Conservation (phyloP, 92 coral and sea anemone species). For the Montipora capitata region DNA sequence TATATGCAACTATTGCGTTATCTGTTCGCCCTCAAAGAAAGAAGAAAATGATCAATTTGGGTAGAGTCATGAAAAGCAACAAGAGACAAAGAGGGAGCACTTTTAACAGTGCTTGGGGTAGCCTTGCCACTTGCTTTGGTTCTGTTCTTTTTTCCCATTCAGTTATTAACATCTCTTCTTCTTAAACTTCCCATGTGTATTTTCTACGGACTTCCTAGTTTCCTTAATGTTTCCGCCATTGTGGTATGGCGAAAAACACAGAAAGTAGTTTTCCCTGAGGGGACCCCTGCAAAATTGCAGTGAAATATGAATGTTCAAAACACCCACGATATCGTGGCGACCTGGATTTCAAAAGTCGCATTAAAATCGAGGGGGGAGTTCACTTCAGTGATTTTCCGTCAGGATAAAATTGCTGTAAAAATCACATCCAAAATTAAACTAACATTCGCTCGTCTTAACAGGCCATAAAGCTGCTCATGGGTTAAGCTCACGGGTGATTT, state of each 20-base stretch:
- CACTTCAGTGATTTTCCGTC: no score
- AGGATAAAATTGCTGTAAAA: no score
- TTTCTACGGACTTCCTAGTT: neutral
- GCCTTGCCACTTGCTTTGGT: slow-evolving; percentile 16
- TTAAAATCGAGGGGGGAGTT: neutral
- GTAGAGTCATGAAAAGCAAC: slow-evolving; percentile 1
- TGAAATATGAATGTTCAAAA: slow-evolving; percentile 11
- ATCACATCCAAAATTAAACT: no score
- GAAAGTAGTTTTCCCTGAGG: slow-evolving; percentile 7
- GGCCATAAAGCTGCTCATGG: neutral
- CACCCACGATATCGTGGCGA: neutral
- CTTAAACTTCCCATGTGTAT: slow-evolving; percentile 5
- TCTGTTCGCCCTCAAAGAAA: slow-evolving; percentile 23
- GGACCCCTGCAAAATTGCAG: slow-evolving; percentile 14
- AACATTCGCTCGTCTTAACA: no score
- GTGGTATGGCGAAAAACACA: slow-evolving; percentile 14
- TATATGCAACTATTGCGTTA: slow-evolving; percentile 8
- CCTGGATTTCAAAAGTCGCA: neutral
- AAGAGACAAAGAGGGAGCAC: no score
- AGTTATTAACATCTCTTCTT: slow-evolving; percentile 24
- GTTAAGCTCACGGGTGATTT: slow-evolving; percentile 10
- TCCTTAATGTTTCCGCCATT: slow-evolving; percentile 12
- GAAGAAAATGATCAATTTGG: slow-evolving; percentile 7
- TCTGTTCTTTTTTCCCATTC: slow-evolving; percentile 25
- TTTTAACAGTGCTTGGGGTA: slow-evolving; percentile 13